Percentiles rank a stretch among this genome's conserved stretches.
Evolutionary conservation across 64 coral and sea anemone genomes (phyloP).

Genomic region (Montipora capricornis): DNA sequence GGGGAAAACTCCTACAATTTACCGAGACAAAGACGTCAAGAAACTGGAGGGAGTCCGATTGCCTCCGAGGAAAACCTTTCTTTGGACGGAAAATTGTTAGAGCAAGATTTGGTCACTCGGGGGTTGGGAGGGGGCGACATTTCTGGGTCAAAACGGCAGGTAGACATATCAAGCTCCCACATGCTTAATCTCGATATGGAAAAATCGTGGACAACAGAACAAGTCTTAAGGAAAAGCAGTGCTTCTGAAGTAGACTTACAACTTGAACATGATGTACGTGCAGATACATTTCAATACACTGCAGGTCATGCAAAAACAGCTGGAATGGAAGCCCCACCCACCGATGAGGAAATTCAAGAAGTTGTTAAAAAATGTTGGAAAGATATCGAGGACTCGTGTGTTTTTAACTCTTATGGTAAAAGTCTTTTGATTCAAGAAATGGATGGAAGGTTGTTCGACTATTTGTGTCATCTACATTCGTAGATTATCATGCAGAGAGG

Average conservation of each 20-base stretch:
- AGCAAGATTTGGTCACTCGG: neutral
- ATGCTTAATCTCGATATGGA: neutral
- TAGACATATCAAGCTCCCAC: neutral
- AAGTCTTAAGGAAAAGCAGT: neutral
- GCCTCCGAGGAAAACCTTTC: neutral
- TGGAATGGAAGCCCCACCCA: neutral
- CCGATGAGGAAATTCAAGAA: slow-evolving; percentile 61
- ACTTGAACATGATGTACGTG: neutral
- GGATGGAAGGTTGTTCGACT: slow-evolving; percentile 86
- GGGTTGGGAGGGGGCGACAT: neutral
- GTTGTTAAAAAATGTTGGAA: slow-evolving; percentile 78
- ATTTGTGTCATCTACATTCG: slow-evolving; percentile 89
- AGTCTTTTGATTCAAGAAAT: neutral
- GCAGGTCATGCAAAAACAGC: slow-evolving; percentile 1
- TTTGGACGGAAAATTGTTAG: neutral
- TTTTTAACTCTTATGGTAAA: neutral
- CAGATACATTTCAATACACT: neutral
- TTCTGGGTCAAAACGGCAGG: neutral
- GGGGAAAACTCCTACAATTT: slow-evolving; percentile 2
- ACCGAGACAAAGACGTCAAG: neutral
- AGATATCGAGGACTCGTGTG: slow-evolving; percentile 62
- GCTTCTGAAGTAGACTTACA: neutral
- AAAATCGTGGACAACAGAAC: neutral
- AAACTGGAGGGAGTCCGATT: neutral
- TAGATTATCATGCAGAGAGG: slow-evolving; percentile 93